Percentiles rank a stretch among this genome's conserved stretches.
Conservation (phyloP, 2,113 vertebrate genomes). For the Hypomesus transpacificus region DNA sequence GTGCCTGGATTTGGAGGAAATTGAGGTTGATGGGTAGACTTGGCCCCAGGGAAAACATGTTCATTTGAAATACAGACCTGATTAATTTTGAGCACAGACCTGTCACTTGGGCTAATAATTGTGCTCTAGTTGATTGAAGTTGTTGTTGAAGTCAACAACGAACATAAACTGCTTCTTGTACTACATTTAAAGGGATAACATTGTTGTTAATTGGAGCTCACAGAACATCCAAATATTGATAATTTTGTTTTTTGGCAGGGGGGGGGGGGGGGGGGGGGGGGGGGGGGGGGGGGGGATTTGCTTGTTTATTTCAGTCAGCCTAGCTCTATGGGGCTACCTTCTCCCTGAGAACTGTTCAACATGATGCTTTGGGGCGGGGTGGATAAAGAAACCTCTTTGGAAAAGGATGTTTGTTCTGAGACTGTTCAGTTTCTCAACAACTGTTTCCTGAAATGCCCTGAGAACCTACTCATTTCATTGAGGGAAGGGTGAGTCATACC, state of each 20-base stretch:
- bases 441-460: constrained; percentile 45
- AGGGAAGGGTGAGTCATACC: constrained; percentile 19
- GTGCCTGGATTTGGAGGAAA: constrained; percentile 8
- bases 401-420: constrained; percentile 55
- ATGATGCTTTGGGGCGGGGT: constrained; percentile 23
- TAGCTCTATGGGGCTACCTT: constrained; percentile 34
- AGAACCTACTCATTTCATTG: constrained; percentile 24
- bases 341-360: constrained; percentile 48
- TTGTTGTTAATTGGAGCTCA: too few relatives aligned
- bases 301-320: constrained; percentile 20
- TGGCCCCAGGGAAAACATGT: not conserved
- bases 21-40: constrained; percentile 9
- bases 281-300: too few relatives aligned
- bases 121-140: not conserved
- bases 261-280: too few relatives aligned
- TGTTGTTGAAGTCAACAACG: too few relatives aligned
- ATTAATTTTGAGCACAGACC: not conserved
- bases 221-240: too few relatives aligned
- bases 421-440: constrained; percentile 40
- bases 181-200: too few relatives aligned
- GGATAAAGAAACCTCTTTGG: constrained; percentile 20
- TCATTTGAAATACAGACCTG: constrained; percentile 1
- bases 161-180: too few relatives aligned
- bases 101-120: not conserved
- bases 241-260: too few relatives aligned